These are phyloP conservation scores for Microvelia longipes DNA, from an alignment of 1,140 invertebrate genomes.

Conservation along the genomic window DNA sequence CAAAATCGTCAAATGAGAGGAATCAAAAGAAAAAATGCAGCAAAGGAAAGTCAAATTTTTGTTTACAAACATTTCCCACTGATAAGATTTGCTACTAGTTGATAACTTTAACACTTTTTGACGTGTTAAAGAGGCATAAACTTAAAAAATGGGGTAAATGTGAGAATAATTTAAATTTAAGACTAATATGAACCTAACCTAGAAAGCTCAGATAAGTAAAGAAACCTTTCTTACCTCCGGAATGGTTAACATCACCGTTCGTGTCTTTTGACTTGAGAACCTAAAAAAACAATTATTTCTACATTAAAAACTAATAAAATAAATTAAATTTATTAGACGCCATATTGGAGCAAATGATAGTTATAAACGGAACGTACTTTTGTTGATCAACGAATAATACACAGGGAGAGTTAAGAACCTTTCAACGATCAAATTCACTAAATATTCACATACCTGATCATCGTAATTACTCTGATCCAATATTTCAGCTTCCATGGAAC, in stretches of 20 bases:
- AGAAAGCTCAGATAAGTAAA: neutral
- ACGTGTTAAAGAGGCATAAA: too few species aligned
- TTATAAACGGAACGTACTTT: neutral
- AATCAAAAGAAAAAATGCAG: too few species aligned
- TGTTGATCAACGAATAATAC: neutral
- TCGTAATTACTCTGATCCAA: conserved; percentile 3
- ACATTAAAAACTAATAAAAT: neutral
- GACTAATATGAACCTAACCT: neutral
- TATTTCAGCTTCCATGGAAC: neutral
- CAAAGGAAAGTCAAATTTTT: too few species aligned
- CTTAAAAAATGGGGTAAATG: too few species aligned
- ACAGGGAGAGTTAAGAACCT: neutral
- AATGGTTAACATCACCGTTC: conserved; percentile 6
- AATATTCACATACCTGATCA: neutral
- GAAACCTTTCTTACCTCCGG: conserved; percentile 7
- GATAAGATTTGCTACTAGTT: too few species aligned
- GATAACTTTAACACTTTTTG: too few species aligned
- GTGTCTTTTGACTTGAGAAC: neutral
- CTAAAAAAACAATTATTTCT: conserved; percentile 4
- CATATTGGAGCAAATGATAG: conserved; percentile 9
- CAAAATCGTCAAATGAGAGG: too few species aligned
- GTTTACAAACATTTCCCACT: too few species aligned
- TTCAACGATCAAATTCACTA: neutral
- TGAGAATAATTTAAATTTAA: neutral
- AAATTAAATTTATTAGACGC: conserved; percentile 5